Percentiles rank a stretch among this genome's conserved stretches.
These are phyloP conservation scores for Phataginus tetradactyla DNA, from an alignment of 2,797 vertebrate genomes.

Conservation along the genomic window DNA sequence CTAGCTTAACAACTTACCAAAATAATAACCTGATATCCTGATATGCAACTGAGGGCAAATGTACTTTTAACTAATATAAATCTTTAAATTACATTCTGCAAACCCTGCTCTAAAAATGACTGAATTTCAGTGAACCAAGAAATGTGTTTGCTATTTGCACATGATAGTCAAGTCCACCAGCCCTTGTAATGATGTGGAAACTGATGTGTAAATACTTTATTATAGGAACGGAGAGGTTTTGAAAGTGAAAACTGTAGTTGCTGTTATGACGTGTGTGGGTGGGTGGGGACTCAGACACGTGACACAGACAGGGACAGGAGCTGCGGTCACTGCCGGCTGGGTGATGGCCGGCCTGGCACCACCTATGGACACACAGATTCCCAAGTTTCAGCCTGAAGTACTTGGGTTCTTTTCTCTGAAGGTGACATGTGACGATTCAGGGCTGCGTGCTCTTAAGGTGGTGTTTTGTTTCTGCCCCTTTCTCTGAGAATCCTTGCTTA, in stretches of 20 bases:
- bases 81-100: background rate
- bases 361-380: no score
- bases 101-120: background rate
- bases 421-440: fast-evolving
- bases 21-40: background rate
- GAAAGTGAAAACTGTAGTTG: fast-evolving
- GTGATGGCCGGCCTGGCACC: no score
- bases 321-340: no score
- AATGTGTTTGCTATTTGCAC: background rate
- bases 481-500: background rate
- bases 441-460: fast-evolving
- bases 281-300: background rate
- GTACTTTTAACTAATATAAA: background rate
- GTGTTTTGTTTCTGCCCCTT: background rate
- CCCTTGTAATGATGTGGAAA: fast-evolving
- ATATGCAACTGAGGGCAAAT: background rate
- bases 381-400: no score
- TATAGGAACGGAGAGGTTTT: background rate
- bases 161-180: fast-evolving
- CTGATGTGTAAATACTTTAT: fast-evolving
- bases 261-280: background rate
- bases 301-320: no score
- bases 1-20: background rate
- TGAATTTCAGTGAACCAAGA: background rate
- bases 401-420: no score